phyloP scores from a whole-genome alignment of 2,888 invertebrate genomes.

The Hypomecis punctinalis region DNA sequence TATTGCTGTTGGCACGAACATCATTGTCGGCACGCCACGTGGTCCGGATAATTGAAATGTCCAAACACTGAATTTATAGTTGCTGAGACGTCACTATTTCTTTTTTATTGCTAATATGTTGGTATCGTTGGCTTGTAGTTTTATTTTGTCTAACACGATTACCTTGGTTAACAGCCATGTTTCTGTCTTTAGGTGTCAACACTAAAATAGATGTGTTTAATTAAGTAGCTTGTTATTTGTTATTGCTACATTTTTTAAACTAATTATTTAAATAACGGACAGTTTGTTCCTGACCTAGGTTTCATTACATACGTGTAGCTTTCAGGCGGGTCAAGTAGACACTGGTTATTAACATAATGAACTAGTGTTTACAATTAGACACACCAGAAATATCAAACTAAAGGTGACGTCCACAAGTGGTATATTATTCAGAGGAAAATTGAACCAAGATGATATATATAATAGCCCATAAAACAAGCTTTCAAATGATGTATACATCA shows the following conservation, averaged over 20 bases:
- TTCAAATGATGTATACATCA: too few species aligned
- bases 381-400: too few species aligned
- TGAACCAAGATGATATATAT: too few species aligned
- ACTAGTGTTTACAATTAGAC: too few species aligned
- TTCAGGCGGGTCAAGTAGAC: too few species aligned
- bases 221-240: constrained; percentile 3
- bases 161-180: constrained; percentile 19
- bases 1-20: constrained; percentile 81
- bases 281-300: neutral
- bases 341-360: too few species aligned
- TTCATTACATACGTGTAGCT: too few species aligned
- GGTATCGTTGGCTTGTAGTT: constrained; percentile 49
- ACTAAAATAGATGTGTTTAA: constrained; percentile 13
- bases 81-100: constrained; percentile 67
- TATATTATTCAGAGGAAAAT: too few species aligned
- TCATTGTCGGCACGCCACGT: constrained; percentile 79
- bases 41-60: constrained; percentile 83
- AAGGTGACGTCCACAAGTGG: too few species aligned
- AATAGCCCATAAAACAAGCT: too few species aligned
- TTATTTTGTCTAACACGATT: constrained; percentile 27
- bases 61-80: constrained; percentile 82
- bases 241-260: neutral
- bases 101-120: constrained; percentile 63
- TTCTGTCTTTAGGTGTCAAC: constrained; percentile 16
- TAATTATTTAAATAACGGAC: neutral